These are phyloP conservation scores for Malurus cyaneus DNA, from an alignment of 2,113 vertebrate species.

Conservation along the genomic window DNA sequence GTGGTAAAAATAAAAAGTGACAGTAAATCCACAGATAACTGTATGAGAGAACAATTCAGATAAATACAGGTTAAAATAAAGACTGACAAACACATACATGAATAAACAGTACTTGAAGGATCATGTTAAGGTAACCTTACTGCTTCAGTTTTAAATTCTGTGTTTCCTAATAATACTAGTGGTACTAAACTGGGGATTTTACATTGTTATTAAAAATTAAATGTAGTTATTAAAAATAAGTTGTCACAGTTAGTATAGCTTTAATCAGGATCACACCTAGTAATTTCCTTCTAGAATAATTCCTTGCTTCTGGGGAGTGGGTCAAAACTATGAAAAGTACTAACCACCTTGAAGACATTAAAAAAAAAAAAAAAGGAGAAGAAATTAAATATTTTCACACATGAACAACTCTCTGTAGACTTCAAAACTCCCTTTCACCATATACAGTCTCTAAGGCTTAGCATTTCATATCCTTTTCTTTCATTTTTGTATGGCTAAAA, in stretches of 20 bases:
- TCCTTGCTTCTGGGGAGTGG: not conserved
- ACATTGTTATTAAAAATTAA: not conserved
- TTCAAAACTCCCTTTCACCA: constrained; percentile 13
- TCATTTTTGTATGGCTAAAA: constrained; percentile 37
- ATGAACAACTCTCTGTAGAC: not conserved
- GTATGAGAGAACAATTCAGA: not conserved
- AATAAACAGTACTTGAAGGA: not conserved
- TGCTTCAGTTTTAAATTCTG: not conserved
- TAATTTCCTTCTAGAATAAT: not conserved
- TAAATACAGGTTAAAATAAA: not conserved
- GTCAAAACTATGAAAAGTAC: constrained; percentile 15
- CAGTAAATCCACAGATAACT: not conserved
- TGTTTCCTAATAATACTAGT: not conserved
- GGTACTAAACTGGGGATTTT: not conserved
- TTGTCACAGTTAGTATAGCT: not conserved
- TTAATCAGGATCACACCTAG: not conserved
- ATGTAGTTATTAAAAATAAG: not conserved
- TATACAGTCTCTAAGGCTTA: not conserved
- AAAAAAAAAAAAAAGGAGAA: not conserved
- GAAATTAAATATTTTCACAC: constrained; percentile 40
- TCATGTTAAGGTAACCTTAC: not conserved
- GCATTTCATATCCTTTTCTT: constrained; percentile 36
- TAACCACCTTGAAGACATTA: not conserved
- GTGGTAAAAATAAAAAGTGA: not conserved
- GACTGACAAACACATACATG: not conserved